Conservation (phyloP, 2,797 vertebrate genomes). For the Schizopygopsis pylzovi region DNA sequence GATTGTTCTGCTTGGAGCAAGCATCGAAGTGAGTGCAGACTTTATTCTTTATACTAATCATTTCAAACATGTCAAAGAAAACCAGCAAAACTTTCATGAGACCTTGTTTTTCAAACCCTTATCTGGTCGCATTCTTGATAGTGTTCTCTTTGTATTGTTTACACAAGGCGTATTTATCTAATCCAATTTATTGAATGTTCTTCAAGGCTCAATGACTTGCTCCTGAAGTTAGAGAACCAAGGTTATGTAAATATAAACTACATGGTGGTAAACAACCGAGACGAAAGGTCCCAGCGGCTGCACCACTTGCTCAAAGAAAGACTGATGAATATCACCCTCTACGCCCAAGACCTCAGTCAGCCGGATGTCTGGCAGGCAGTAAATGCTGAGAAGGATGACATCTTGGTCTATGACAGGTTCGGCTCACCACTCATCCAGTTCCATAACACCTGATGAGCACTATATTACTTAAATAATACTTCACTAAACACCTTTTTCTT, state of each 20-base stretch:
- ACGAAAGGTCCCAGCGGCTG: slow-evolving; percentile 72
- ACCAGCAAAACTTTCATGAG: neutral
- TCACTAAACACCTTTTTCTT: slow-evolving; percentile 43
- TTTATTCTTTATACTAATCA: neutral
- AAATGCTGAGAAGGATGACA: slow-evolving; percentile 88
- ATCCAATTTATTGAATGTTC: slow-evolving; percentile 28
- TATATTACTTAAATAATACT: neutral
- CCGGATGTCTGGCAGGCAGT: slow-evolving; percentile 88
- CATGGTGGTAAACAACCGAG: slow-evolving; percentile 89
- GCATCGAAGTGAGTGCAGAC: slow-evolving; percentile 83
- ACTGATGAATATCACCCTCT: slow-evolving; percentile 85
- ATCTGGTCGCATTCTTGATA: slow-evolving; percentile 30
- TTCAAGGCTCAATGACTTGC: slow-evolving; percentile 86
- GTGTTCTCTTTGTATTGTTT: slow-evolving; percentile 1
- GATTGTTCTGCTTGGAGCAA: slow-evolving; percentile 91
- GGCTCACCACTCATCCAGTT: slow-evolving; percentile 35
- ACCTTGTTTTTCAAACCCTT: neutral
- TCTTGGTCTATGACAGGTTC: slow-evolving; percentile 94
- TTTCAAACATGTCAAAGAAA: neutral
- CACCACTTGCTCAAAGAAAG: slow-evolving; percentile 77
- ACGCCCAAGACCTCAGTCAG: slow-evolving; percentile 82
- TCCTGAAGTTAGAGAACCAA: slow-evolving; percentile 81
- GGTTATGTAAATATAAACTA: slow-evolving; percentile 85
- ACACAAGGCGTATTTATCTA: slow-evolving; percentile 10
- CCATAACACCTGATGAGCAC: neutral